Percentiles rank a stretch among this genome's conserved stretches.
Conservation (phyloP, 2,797 vertebrate genomes). For the Anableps anableps region DNA sequence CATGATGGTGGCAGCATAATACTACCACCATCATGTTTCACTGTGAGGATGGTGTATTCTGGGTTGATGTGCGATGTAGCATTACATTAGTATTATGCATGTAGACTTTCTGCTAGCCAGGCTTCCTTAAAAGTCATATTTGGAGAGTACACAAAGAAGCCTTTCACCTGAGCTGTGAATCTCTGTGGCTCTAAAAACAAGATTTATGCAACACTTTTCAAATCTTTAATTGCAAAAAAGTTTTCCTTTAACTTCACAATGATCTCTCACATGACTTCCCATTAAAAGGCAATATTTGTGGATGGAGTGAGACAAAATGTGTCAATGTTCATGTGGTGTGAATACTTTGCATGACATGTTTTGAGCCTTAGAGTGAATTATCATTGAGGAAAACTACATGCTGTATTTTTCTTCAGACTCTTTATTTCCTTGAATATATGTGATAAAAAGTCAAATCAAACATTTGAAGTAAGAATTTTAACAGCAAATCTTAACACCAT, state of each 20-base stretch:
- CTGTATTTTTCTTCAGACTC: conserved; percentile 83
- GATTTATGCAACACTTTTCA: background rate
- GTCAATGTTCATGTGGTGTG: background rate
- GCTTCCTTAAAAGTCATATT: background rate
- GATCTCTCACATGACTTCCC: background rate
- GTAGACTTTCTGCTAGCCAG: background rate
- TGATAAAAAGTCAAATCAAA: conserved; percentile 77
- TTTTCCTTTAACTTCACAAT: background rate
- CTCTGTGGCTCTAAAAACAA: background rate
- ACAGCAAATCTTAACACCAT: conserved; percentile 99
- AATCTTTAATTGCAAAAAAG: background rate
- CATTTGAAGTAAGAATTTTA: conserved; percentile 88
- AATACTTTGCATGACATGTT: background rate
- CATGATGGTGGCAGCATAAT: background rate
- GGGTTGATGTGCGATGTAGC: background rate
- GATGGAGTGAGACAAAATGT: background rate
- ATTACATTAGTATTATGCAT: background rate
- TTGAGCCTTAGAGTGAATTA: background rate
- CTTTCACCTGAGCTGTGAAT: background rate
- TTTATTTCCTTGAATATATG: conserved; percentile 82
- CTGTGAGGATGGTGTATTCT: background rate
- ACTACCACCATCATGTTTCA: background rate
- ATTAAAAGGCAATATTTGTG: background rate
- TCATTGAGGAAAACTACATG: conserved; percentile 64
- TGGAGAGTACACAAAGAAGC: background rate